These are phyloP conservation scores for Coleophora deauratella DNA, from an alignment of 2,888 invertebrate species.

Conservation along the genomic window DNA sequence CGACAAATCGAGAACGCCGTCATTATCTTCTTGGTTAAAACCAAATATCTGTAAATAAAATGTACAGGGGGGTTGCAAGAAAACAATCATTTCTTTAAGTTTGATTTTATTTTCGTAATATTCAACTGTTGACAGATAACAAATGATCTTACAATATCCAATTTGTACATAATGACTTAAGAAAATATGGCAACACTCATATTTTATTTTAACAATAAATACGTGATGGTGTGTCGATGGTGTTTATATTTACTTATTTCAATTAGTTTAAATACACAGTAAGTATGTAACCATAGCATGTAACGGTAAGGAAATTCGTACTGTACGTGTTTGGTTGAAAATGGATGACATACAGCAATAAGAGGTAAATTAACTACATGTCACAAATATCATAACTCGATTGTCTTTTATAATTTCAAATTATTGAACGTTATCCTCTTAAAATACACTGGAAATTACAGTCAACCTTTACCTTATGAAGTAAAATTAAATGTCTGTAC, in stretches of 20 bases:
- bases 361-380: constrained; percentile 23
- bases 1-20: too few species aligned
- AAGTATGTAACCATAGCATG: constrained; percentile 1
- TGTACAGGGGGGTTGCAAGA: too few species aligned
- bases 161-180: constrained; percentile 74
- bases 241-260: constrained; percentile 17
- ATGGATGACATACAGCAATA: constrained; percentile 13
- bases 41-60: too few species aligned
- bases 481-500: constrained; percentile 28
- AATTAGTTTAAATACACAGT: constrained; percentile 3
- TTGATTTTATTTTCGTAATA: constrained; percentile 72
- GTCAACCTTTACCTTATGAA: constrained; percentile 28
- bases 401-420: constrained; percentile 39
- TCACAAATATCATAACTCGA: constrained; percentile 38
- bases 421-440: constrained; percentile 30
- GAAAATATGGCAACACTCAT: constrained; percentile 74
- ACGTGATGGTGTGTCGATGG: constrained; percentile 34
- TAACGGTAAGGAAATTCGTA: too few species aligned
- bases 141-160: constrained; percentile 73
- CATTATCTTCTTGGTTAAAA: too few species aligned
- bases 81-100: constrained; percentile 43
- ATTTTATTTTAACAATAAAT: constrained; percentile 69
- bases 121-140: constrained; percentile 74
- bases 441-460: constrained; percentile 34
- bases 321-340: constrained; percentile 1